A percentile compares a stretch with the other conserved stretches of the same genome.
These are phyloP conservation scores for Anaspis maculata DNA, from an alignment of 2,888 invertebrate species.

Conservation along the genomic window DNA sequence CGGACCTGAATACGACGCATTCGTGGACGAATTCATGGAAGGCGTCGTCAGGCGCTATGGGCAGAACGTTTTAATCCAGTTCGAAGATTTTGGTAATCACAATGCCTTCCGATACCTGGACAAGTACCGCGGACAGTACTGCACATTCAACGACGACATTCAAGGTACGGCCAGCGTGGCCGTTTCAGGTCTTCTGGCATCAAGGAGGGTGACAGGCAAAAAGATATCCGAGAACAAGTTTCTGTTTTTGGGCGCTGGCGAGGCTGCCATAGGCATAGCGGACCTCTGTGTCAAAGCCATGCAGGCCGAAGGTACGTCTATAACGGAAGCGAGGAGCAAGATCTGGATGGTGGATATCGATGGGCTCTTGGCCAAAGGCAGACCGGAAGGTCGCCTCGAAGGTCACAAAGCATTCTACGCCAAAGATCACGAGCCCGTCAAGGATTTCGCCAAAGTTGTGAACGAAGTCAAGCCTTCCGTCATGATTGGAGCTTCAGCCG, in stretches of 20 bases:
- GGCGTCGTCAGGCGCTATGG: constrained; percentile 82
- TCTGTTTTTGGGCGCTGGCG: constrained; percentile 85
- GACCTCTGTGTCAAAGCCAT: constrained; percentile 83
- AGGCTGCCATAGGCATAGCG: constrained; percentile 48
- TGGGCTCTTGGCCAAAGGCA: constrained; percentile 71
- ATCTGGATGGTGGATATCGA: constrained; percentile 96
- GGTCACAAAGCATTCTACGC: constrained; percentile 66
- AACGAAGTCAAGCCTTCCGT: constrained; percentile 78
- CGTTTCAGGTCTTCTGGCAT: constrained; percentile 84
- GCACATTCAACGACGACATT: constrained; percentile 99
- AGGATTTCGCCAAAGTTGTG: constrained; percentile 70
- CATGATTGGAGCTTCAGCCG: constrained; percentile 88
- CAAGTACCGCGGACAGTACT: constrained; percentile 84
- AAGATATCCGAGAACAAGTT: constrained; percentile 80
- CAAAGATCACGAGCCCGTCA: constrained; percentile 71
- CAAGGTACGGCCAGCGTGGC: constrained; percentile 90
- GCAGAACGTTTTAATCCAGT: constrained; percentile 72
- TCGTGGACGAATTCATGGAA: constrained; percentile 96
- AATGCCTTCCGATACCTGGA: constrained; percentile 94
- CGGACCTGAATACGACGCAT: constrained; percentile 82
- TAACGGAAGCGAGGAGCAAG: constrained; percentile 70
- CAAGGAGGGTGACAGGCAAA: constrained; percentile 62
- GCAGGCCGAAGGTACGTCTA: constrained; percentile 50
- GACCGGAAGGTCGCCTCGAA: constrained; percentile 56
- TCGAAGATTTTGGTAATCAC: constrained; percentile 92